Conservation (phyloP, 92 coral and sea anemone genomes). For the Porites cylindrica region DNA sequence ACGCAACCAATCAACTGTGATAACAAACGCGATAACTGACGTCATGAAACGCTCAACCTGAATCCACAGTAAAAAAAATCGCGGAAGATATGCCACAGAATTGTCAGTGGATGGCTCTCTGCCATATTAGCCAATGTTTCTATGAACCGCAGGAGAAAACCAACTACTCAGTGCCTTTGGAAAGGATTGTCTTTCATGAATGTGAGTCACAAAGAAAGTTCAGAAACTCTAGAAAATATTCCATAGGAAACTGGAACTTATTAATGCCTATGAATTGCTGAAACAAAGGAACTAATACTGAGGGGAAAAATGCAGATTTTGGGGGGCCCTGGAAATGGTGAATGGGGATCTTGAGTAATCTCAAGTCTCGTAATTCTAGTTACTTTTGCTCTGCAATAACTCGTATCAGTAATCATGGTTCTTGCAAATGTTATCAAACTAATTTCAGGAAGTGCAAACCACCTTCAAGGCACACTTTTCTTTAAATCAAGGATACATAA, state of each 20-base stretch:
- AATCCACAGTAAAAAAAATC: background rate
- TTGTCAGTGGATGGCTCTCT: conserved; percentile 65
- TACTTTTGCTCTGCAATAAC: too few species aligned
- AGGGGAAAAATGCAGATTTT: conserved; percentile 2
- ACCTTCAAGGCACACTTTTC: too few species aligned
- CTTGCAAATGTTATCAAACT: too few species aligned
- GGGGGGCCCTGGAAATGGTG: conserved; percentile 13
- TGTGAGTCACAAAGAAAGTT: conserved; percentile 18
- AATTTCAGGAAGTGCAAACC: too few species aligned
- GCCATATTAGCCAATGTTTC: conserved; percentile 31
- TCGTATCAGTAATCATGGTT: too few species aligned
- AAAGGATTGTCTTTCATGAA: conserved; percentile 10
- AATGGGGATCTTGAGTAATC: background rate
- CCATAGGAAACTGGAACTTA: conserved; percentile 18
- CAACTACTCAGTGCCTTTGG: background rate
- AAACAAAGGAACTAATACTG: conserved; percentile 4
- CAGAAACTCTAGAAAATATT: conserved; percentile 16
- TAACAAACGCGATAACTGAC: too few species aligned
- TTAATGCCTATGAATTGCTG: conserved; percentile 17
- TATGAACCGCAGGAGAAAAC: background rate
- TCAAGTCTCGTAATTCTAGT: too few species aligned
- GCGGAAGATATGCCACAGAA: conserved; percentile 28
- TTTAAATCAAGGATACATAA: too few species aligned
- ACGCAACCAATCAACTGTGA: too few species aligned
- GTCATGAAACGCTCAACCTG: too few species aligned